Percentiles rank a stretch among this genome's conserved stretches.
Evolutionary conservation across 2,113 vertebrate species (phyloP).

Genomic region (Ia io): DNA sequence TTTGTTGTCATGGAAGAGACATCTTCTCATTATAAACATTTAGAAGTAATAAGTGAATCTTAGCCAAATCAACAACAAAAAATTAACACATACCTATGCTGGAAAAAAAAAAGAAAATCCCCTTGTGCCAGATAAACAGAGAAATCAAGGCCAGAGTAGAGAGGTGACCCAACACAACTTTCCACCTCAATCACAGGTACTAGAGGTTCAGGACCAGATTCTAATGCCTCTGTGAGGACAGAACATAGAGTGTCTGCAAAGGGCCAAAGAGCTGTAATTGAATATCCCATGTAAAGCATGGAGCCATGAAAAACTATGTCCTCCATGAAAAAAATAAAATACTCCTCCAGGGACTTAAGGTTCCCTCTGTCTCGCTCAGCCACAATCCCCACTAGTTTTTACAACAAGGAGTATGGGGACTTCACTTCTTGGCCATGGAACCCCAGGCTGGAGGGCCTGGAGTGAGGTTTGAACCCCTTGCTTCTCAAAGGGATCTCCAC

Average conservation of each 20-base stretch:
- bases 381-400: too few relatives aligned
- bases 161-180: background rate
- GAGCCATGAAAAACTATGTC: background rate
- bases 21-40: background rate
- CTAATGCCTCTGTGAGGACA: background rate
- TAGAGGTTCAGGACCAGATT: background rate
- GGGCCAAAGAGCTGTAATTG: background rate
- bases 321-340: background rate
- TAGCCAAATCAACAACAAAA: background rate
- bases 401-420: too few relatives aligned
- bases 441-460: too few relatives aligned
- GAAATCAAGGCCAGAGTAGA: background rate
- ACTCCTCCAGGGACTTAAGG: too few relatives aligned
- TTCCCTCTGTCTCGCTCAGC: too few relatives aligned
- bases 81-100: background rate
- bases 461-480: too few relatives aligned
- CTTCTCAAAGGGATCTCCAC: too few relatives aligned
- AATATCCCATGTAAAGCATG: background rate
- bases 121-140: background rate
- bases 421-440: too few relatives aligned
- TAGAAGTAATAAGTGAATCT: background rate
- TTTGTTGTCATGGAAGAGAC: background rate
- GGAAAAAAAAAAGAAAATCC: background rate
- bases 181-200: background rate
- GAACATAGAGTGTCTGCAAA: background rate